Percentiles rank a stretch among this genome's conserved stretches.
These are phyloP conservation scores for Mustelus asterias DNA, from an alignment of 2,113 vertebrate species.

Conservation along the genomic window DNA sequence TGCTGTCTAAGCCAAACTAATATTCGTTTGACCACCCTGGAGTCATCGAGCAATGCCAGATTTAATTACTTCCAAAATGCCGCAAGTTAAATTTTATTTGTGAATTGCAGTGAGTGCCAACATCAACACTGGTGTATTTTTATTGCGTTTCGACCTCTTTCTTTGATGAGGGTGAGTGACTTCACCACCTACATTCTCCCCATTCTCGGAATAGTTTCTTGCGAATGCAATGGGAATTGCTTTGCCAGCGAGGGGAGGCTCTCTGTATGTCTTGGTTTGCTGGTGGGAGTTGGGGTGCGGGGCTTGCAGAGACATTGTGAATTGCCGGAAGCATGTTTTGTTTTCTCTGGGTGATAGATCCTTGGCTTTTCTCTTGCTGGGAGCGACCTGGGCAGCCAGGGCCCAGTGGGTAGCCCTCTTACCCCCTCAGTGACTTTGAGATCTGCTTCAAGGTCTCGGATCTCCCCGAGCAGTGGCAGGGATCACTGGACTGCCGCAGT, in stretches of 20 bases:
- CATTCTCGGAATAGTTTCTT: not conserved
- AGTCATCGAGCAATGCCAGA: not conserved
- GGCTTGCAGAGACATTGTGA: not conserved
- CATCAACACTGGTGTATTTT: not conserved
- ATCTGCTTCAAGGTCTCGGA: no score
- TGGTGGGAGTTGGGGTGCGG: not conserved
- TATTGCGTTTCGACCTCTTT: not conserved
- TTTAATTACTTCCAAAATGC: not conserved
- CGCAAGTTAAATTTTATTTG: not conserved
- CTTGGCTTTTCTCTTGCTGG: not conserved
- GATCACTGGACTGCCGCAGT: no score
- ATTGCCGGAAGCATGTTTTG: not conserved
- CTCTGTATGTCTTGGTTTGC: not conserved
- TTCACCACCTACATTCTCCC: not conserved
- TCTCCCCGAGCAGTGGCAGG: no score
- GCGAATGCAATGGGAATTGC: not conserved
- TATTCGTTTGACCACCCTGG: not conserved
- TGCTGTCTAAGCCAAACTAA: not conserved
- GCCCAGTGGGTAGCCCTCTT: no score
- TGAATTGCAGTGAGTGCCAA: not conserved
- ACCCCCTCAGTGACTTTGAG: no score
- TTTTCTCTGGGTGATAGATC: not conserved
- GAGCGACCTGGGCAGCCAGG: no score
- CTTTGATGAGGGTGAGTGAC: not conserved
- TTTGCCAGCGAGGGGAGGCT: not conserved